phyloP scores from a whole-genome alignment of 2,888 invertebrate genomes.

The Pterostichus niger region DNA sequence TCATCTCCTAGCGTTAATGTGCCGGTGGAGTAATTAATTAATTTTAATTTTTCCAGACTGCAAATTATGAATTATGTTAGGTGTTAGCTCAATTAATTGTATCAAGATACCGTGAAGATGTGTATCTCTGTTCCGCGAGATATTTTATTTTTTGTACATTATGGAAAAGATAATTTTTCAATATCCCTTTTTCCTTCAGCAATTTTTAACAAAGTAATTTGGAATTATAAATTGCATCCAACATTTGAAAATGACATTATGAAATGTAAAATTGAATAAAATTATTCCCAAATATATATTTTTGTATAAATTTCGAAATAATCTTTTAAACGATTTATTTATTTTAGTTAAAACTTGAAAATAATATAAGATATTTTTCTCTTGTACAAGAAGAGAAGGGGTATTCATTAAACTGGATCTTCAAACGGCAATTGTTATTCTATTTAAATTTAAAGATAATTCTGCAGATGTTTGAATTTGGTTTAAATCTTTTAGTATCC shows the following conservation, averaged over 20 bases:
- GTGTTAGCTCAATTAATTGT: constrained; percentile 47
- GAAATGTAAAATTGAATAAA: constrained; percentile 43
- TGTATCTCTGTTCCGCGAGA: not conserved
- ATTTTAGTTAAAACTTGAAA: no score
- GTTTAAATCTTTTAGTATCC: no score
- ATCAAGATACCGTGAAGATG: constrained; percentile 37
- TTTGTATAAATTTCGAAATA: no score
- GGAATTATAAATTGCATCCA: constrained; percentile 22
- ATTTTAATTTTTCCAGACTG: constrained; percentile 19
- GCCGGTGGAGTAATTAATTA: constrained; percentile 70
- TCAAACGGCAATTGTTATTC: no score
- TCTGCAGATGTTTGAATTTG: no score
- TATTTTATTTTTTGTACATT: constrained; percentile 51
- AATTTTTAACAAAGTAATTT: constrained; percentile 41
- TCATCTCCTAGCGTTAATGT: constrained; percentile 72
- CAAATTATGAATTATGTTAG: constrained; percentile 41
- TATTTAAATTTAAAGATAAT: no score
- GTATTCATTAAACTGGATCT: no score
- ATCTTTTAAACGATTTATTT: no score
- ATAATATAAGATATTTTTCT: no score
- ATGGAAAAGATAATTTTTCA: constrained; percentile 35
- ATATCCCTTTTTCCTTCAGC: constrained; percentile 2
- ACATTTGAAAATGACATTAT: constrained; percentile 21
- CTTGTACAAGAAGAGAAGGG: no score
- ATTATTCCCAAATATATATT: constrained; percentile 16